phyloP scores from a whole-genome alignment of 2,797 vertebrate species.

The Urophycis tenuis region DNA sequence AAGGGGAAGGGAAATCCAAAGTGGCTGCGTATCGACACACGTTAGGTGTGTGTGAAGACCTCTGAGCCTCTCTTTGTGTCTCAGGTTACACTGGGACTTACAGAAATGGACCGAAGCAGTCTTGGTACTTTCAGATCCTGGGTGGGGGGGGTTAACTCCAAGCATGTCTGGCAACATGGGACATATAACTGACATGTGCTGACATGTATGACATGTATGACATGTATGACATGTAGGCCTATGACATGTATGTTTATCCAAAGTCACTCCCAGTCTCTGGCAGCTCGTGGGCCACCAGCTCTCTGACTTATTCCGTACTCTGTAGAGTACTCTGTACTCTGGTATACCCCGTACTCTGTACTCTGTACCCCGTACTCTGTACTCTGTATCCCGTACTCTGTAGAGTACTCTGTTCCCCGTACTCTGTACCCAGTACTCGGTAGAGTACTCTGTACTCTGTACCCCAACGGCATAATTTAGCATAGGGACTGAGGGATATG shows the following conservation, averaged over 20 bases:
- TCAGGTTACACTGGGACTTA: background rate
- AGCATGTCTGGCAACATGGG: background rate
- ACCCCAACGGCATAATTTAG: too few relatives aligned
- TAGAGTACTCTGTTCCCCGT: too few relatives aligned
- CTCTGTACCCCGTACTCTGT: too few relatives aligned
- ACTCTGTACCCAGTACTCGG: too few relatives aligned
- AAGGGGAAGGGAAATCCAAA: background rate
- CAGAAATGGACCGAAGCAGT: background rate
- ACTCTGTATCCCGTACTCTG: too few relatives aligned
- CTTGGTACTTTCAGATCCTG: background rate
- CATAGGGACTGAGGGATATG: too few relatives aligned
- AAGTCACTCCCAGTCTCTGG: constrained; percentile 31
- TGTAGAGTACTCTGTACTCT: too few relatives aligned
- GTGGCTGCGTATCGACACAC: too few relatives aligned
- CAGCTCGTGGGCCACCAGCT: constrained; percentile 12
- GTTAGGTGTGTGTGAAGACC: too few relatives aligned
- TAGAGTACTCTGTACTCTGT: too few relatives aligned
- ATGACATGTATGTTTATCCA: constrained; percentile 45
- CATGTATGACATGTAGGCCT: too few relatives aligned
- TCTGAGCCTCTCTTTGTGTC: background rate
- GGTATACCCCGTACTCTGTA: too few relatives aligned
- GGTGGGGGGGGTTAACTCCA: background rate
- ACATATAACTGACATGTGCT: background rate
- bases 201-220: constrained; percentile 32
- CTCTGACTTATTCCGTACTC: constrained; percentile 24